Conservation (phyloP, 2,888 invertebrate species). For the Nasonia oneida region DNA sequence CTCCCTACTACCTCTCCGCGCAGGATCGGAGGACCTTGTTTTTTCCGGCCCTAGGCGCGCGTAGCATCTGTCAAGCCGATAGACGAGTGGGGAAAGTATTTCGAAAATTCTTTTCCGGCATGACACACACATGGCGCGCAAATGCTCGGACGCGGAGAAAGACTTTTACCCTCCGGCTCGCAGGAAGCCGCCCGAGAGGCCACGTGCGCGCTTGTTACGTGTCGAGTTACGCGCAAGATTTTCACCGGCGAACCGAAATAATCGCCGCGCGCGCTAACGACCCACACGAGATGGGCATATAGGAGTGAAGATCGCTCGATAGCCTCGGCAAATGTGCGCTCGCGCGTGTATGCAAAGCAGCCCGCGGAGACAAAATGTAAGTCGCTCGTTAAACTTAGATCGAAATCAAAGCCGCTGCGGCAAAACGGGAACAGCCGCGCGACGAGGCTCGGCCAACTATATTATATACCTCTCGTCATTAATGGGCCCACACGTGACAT, state of each 20-base stretch:
- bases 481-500: conserved; percentile 19
- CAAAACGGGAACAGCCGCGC: conserved; percentile 9
- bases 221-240: conserved; percentile 21
- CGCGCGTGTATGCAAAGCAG: conserved; percentile 13
- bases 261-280: neutral
- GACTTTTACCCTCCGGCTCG: conserved; percentile 73
- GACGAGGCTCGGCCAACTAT: conserved; percentile 6
- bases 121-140: conserved; percentile 76
- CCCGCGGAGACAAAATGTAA: conserved; percentile 36
- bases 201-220: neutral
- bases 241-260: neutral
- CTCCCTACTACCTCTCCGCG: neutral
- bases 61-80: conserved; percentile 31
- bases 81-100: conserved; percentile 30
- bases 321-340: conserved; percentile 35
- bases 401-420: conserved; percentile 33
- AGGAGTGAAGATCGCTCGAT: conserved; percentile 31
- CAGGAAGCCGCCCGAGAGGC: conserved; percentile 70
- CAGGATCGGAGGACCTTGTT: neutral
- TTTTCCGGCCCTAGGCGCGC: neutral
- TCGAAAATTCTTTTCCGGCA: conserved; percentile 64
- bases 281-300: neutral
- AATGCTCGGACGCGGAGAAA: conserved; percentile 70
- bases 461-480: neutral
- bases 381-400: conserved; percentile 52